Evolutionary conservation across 2,113 vertebrate genomes (phyloP).

Genomic region (Cryptoleucopteryx plumbea): DNA sequence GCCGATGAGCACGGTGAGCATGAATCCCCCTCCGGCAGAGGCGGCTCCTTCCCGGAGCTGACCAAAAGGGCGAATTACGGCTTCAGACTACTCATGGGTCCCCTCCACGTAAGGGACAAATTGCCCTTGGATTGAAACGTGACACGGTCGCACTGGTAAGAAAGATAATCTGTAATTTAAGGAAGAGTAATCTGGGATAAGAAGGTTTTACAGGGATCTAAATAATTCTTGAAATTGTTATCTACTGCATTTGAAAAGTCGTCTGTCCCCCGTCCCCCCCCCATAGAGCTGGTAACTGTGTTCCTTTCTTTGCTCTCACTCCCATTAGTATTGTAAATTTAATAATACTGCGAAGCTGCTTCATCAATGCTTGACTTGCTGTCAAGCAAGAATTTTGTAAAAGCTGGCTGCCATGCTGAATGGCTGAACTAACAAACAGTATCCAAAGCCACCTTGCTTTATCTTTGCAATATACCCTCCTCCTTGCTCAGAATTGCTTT

Average conservation of each 20-base stretch:
- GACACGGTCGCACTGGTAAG: not conserved
- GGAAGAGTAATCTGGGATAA: not conserved
- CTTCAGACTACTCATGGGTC: not conserved
- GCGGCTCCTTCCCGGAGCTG: not conserved
- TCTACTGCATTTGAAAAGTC: not conserved
- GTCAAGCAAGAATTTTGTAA: not conserved
- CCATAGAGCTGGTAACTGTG: no score
- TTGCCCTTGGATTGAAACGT: not conserved
- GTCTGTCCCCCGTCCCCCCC: not conserved
- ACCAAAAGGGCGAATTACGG: accelerated
- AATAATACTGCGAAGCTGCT: not conserved
- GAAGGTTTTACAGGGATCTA: not conserved
- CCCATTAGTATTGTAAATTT: not conserved
- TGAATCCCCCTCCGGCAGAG: not conserved
- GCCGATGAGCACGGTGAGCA: not conserved
- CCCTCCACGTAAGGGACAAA: not conserved
- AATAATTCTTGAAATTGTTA: not conserved
- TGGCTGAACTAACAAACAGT: not conserved
- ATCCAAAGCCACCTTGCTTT: not conserved
- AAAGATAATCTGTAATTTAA: not conserved
- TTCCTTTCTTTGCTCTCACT: not conserved
- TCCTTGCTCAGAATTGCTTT: not conserved
- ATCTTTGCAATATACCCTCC: not conserved
- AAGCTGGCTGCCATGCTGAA: not conserved
- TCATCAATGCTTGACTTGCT: not conserved